Evolutionary conservation across 2,113 vertebrate genomes (phyloP).

Genomic region (Sylvilagus bachmani): DNA sequence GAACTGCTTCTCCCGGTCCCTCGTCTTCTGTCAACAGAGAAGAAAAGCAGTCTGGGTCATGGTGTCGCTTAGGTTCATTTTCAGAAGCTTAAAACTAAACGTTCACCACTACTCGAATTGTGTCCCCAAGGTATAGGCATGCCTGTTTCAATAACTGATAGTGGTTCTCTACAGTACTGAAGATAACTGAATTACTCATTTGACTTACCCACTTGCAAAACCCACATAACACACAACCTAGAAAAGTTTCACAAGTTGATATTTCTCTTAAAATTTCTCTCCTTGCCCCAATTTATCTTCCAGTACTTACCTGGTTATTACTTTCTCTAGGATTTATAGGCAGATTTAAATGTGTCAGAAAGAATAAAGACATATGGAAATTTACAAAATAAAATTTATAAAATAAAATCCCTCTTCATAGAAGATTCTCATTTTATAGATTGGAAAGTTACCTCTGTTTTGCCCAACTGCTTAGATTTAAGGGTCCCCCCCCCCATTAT

Average conservation of each 20-base stretch:
- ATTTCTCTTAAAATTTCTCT: conserved; percentile 22
- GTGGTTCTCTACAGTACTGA: not conserved
- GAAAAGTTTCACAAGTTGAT: not conserved
- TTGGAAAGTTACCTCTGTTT: not conserved
- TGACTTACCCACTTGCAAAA: not conserved
- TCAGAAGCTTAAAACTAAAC: not conserved
- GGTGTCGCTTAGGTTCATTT: not conserved
- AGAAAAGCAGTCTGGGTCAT: not conserved
- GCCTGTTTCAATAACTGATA: not conserved
- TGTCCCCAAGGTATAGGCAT: not conserved
- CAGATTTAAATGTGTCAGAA: not conserved
- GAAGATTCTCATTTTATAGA: not conserved
- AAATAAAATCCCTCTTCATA: not conserved
- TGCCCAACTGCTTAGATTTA: not conserved
- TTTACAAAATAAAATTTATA: not conserved
- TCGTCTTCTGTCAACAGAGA: not conserved
- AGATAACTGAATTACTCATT: not conserved
- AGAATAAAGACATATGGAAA: not conserved
- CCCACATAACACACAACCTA: not conserved
- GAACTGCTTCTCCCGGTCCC: not conserved
- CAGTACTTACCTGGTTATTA: not conserved
- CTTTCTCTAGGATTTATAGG: conserved; percentile 13
- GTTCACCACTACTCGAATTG: not conserved
- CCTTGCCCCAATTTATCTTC: not conserved
- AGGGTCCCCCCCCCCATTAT: not conserved